Evolutionary conservation across 2,113 vertebrate genomes (phyloP).

Genomic region (Centropus unirufus): DNA sequence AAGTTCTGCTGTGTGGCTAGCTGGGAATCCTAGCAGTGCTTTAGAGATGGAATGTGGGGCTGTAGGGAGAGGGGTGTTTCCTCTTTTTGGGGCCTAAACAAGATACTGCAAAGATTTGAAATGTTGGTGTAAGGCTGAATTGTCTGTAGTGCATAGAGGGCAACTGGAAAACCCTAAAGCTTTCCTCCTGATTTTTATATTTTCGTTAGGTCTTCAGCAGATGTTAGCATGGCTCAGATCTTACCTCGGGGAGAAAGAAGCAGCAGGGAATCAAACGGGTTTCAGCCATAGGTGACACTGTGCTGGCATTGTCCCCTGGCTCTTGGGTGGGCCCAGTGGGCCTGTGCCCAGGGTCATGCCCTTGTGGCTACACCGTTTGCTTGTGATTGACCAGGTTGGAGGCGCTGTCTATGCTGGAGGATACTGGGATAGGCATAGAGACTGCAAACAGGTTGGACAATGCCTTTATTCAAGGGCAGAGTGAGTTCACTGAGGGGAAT

Average conservation of each 20-base stretch:
- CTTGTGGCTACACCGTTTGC: neutral
- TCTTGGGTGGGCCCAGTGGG: neutral
- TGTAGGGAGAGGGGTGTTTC: neutral
- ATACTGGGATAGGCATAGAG: neutral
- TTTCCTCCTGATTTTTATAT: neutral
- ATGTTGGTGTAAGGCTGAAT: neutral
- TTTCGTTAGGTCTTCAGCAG: neutral
- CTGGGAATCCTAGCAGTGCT: neutral
- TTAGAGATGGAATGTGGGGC: neutral
- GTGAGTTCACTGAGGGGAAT: neutral
- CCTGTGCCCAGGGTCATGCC: too few species aligned
- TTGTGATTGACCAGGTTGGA: accelerated
- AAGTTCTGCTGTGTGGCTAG: neutral
- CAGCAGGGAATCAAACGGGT: neutral
- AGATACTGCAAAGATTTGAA: neutral
- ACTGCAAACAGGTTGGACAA: neutral
- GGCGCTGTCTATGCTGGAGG: neutral
- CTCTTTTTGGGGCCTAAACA: neutral
- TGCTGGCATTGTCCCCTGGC: neutral
- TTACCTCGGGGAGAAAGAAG: neutral
- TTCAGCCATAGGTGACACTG: neutral
- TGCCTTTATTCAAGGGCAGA: neutral
- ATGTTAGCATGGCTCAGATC: neutral
- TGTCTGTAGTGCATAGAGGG: neutral
- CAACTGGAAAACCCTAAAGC: neutral